phyloP scores from a whole-genome alignment of 2,797 vertebrate species.

The Manis pentadactyla region DNA sequence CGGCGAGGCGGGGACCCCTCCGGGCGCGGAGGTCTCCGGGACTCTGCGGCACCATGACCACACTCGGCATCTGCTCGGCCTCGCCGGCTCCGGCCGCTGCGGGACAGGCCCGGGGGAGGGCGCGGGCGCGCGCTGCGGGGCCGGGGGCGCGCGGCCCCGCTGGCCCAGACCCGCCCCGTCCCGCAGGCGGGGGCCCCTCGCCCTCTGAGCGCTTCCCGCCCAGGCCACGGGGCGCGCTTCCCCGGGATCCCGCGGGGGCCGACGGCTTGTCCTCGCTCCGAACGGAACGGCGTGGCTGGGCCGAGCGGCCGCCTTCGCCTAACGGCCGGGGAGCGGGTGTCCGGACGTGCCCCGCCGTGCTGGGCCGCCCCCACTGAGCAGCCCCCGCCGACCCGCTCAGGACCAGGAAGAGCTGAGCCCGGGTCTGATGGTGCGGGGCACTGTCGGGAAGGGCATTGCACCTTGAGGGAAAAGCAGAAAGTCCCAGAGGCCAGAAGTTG shows the following conservation, averaged over 20 bases:
- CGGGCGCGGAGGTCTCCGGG: no score
- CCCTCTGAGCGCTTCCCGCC: neutral
- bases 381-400: accelerated
- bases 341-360: neutral
- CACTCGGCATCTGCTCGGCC: no score
- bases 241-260: no score
- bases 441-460: neutral
- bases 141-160: no score
- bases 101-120: no score
- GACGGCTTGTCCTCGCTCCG: neutral
- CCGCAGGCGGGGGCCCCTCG: neutral
- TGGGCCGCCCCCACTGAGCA: neutral
- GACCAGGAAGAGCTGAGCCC: neutral
- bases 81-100: neutral
- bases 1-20: neutral
- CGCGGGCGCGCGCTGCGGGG: no score
- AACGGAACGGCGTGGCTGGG: neutral
- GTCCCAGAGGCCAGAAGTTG: neutral
- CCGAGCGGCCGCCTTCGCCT: neutral
- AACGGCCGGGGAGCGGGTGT: accelerated
- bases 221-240: neutral
- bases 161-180: neutral
- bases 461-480: accelerated
- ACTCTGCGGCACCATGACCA: no score
- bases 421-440: neutral